These are phyloP conservation scores for Proteles cristata DNA, from an alignment of 2,113 vertebrate species.

Conservation along the genomic window DNA sequence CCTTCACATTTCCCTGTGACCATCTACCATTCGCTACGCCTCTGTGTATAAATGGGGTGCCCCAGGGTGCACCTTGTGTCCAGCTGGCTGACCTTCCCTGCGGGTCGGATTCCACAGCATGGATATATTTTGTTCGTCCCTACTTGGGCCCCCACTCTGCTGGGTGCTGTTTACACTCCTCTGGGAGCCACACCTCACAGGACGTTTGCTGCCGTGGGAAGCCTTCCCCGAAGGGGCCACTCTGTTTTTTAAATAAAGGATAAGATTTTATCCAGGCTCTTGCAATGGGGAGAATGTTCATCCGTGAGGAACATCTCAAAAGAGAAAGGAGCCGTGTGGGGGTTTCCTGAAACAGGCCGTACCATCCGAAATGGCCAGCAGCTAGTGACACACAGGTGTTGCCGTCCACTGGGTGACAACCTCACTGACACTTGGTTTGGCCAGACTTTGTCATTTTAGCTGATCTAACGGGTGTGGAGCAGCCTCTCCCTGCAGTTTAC, in stretches of 20 bases:
- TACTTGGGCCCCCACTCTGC: not conserved
- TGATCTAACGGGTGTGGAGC: fast-evolving
- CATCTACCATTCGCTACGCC: not conserved
- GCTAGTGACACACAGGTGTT: not conserved
- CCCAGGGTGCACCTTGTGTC: too few relatives aligned
- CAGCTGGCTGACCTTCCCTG: not conserved
- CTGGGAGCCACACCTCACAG: not conserved
- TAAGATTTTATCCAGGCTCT: not conserved
- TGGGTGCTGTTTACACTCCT: not conserved
- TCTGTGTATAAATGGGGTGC: too few relatives aligned
- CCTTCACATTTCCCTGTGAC: not conserved
- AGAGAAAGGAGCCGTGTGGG: not conserved
- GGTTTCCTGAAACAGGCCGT: too few relatives aligned
- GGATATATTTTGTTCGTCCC: not conserved
- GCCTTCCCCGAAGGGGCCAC: not conserved
- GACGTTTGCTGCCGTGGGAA: fast-evolving
- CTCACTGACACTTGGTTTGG: too few relatives aligned
- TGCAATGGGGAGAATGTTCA: not conserved
- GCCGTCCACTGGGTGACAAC: not conserved
- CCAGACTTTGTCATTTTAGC: not conserved
- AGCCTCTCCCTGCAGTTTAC: not conserved
- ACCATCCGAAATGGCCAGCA: not conserved
- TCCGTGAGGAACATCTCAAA: not conserved
- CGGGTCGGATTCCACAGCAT: not conserved
- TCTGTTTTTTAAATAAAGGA: not conserved